Base-by-base conservation (phyloP, 1,140 invertebrate species). In the Apis cerana region DNA sequence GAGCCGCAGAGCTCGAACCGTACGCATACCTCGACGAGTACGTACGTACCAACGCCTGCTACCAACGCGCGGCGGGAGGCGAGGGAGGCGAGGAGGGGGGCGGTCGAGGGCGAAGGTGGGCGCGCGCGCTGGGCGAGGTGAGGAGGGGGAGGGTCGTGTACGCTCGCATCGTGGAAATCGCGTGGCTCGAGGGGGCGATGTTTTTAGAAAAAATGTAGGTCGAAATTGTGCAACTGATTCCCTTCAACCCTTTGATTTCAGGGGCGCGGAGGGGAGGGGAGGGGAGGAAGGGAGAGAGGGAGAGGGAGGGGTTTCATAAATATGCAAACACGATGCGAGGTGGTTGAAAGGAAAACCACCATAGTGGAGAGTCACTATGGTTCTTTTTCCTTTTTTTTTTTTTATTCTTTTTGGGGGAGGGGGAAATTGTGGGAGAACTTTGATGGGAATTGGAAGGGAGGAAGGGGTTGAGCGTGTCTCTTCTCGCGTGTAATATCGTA, bases 1-100 rank as follows among this genome's bases (percentile, higher is more conserved):
- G 81, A 89, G 84, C 88, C 88, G 64, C 88, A 89, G 74, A 67
- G 75, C 81, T 88, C 78, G 74, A 74, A 84, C 77, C 70, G 82
- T n/a, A 86, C 88, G 87, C 85, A 86, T 88, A 82, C 88, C 85
- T 88, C 77, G 71, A 74, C 78, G 64, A 43, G 74, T 33, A 33
- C 56, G 61, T 62, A 67, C 81, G 62, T 33, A 33, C 33, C 2
- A 3, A 33, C 33, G 33, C 33, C 33, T 33, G 2, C 21, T 48
- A 68, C 21, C 33, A 33, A 61, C 61, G 52, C 21, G 61, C 21
- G 59, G 9, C 52, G 21, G 19, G n/a, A 23, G 48, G 23, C 23
- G 13, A 21, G 61, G 27, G 12, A 50, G 43, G 23, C 33, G 56
- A 23, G n/a, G 54, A 61, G 67, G 56, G 19, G 67, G 59, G 61